A percentile compares a stretch with the other conserved stretches of the same genome.
Conservation (phyloP, 2,797 vertebrate species). For the Tangara arthus region DNA sequence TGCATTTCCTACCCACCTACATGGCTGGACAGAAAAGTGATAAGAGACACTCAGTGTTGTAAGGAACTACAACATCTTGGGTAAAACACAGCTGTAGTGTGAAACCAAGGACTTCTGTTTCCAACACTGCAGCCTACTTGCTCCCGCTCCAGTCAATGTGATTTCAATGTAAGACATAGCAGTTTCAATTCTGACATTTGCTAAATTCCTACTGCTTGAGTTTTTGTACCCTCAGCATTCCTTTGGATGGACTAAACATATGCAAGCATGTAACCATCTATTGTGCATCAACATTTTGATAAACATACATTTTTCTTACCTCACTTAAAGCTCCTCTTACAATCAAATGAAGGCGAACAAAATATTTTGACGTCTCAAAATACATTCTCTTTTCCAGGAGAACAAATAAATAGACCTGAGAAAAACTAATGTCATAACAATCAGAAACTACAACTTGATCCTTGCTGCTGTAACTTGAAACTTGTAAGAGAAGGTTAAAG, state of each 20-base stretch:
- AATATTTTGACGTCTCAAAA: conserved; percentile 36
- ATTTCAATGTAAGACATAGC: not conserved
- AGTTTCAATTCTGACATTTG: not conserved
- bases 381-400: not conserved
- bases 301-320: conserved; percentile 3
- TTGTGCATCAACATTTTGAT: not conserved
- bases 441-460: conserved; percentile 31
- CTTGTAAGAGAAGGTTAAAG: conserved; percentile 8
- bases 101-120: not conserved
- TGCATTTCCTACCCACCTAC: not conserved
- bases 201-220: not conserved
- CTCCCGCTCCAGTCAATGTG: not conserved
- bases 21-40: not conserved
- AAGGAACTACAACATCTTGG: not conserved
- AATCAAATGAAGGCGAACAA: not conserved
- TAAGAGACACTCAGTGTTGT: not conserved
- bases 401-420: conserved; percentile 53
- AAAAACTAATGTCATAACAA: conserved; percentile 54
- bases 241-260: not conserved
- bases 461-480: conserved; percentile 28
- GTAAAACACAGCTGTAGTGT: not conserved
- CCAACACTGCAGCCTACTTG: not conserved
- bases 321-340: conserved; percentile 15
- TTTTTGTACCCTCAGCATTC: not conserved
- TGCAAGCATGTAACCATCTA: not conserved